These are phyloP conservation scores for Leucosticte australis DNA, from an alignment of 2,113 vertebrate species.

Conservation along the genomic window DNA sequence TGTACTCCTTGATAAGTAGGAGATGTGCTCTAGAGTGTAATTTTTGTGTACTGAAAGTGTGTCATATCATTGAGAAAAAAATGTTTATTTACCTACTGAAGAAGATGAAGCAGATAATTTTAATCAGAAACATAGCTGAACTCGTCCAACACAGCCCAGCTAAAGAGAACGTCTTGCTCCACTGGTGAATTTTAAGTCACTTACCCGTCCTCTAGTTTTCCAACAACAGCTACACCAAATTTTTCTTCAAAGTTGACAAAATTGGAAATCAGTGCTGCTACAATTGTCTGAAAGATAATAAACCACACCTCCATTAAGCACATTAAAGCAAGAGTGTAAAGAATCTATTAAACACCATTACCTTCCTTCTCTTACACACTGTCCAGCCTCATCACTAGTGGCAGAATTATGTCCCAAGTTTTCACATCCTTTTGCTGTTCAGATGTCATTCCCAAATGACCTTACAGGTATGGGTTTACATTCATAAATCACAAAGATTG, in stretches of 20 bases:
- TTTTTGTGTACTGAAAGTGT: neutral
- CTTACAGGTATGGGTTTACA: neutral
- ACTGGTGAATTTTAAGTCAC: constrained; percentile 24
- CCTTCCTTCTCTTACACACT: neutral
- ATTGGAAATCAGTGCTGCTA: constrained; percentile 88
- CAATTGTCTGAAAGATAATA: constrained; percentile 83
- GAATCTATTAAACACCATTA: neutral
- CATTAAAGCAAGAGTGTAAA: neutral
- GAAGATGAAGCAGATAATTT: neutral
- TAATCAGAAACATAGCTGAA: neutral
- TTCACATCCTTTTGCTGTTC: neutral
- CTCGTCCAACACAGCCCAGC: neutral
- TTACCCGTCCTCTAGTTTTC: constrained; percentile 86
- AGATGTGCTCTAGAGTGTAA: neutral
- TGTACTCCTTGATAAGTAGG: neutral
- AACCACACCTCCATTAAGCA: constrained; percentile 14
- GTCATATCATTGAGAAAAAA: neutral
- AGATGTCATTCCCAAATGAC: neutral
- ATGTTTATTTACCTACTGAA: neutral
- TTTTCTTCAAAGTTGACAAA: constrained; percentile 78
- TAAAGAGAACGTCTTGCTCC: neutral
- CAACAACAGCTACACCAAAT: constrained; percentile 80
- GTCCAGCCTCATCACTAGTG: neutral
- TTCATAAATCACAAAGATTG: neutral
- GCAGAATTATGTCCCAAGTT: neutral